A percentile compares a stretch with the other conserved stretches of the same genome.
Conservation (phyloP, 2,113 vertebrate genomes). For the Myanophis thanlyinensis region DNA sequence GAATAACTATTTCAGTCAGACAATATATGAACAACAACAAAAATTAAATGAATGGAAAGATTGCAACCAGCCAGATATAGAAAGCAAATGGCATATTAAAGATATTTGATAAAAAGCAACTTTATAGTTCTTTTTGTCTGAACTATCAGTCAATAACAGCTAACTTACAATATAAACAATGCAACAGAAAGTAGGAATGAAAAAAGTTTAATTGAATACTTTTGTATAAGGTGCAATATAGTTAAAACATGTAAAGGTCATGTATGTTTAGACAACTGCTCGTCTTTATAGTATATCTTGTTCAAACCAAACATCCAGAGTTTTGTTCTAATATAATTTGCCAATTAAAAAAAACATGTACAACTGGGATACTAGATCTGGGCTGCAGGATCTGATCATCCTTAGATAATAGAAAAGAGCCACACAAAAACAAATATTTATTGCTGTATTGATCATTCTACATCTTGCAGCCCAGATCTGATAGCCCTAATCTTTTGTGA, state of each 20-base stretch:
- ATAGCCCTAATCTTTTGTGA: neutral
- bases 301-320: fast-evolving
- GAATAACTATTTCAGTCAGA: conserved; percentile 18
- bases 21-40: conserved; percentile 32
- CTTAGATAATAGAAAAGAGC: neutral
- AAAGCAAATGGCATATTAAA: conserved; percentile 20
- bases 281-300: neutral
- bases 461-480: neutral
- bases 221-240: neutral
- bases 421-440: neutral
- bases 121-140: conserved; percentile 18
- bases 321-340: neutral
- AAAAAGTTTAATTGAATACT: neutral
- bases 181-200: neutral
- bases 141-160: conserved; percentile 23
- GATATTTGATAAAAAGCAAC: conserved; percentile 17
- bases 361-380: neutral
- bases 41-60: conserved; percentile 32
- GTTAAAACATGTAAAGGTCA: neutral
- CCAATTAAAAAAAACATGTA: neutral
- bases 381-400: neutral
- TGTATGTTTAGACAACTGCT: fast-evolving
- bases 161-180: conserved; percentile 12
- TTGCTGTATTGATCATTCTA: neutral
- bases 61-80: neutral